phyloP scores from a whole-genome alignment of 2,113 vertebrate species.

The Equus przewalskii region DNA sequence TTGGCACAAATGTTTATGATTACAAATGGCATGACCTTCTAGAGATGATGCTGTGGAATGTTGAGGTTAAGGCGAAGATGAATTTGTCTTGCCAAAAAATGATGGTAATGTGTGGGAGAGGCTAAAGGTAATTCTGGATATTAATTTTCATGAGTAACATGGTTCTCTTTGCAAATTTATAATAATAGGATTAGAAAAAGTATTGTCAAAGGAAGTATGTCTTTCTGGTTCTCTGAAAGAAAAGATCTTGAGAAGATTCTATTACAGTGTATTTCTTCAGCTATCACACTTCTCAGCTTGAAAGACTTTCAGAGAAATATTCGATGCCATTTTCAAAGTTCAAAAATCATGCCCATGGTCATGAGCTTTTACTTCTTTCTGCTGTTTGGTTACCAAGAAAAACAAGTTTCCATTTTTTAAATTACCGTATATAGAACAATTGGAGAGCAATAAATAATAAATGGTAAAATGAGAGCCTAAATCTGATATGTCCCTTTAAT shows the following conservation, averaged over 20 bases:
- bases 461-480: neutral
- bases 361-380: neutral
- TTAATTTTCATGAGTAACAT: conserved; percentile 75
- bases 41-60: conserved; percentile 78
- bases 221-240: neutral
- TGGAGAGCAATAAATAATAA: neutral
- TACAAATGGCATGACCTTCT: conserved; percentile 74
- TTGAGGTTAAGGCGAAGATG: conserved; percentile 76
- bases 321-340: neutral
- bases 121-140: conserved; percentile 79
- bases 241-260: neutral
- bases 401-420: neutral
- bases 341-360: neutral
- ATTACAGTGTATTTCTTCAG: neutral
- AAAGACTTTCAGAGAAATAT: neutral
- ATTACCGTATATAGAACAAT: neutral
- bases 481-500: neutral
- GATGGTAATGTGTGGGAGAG: conserved; percentile 79
- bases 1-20: conserved; percentile 76
- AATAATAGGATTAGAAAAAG: conserved; percentile 75
- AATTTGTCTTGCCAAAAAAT: conserved; percentile 83
- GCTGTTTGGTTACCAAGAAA: neutral
- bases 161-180: conserved; percentile 70
- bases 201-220: conserved; percentile 23
- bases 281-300: neutral